Evolutionary conservation across 2,113 vertebrate genomes (phyloP), one percentile per base, ranked within the genome.

Genomic region (Acanthisitta chloris): DNA sequence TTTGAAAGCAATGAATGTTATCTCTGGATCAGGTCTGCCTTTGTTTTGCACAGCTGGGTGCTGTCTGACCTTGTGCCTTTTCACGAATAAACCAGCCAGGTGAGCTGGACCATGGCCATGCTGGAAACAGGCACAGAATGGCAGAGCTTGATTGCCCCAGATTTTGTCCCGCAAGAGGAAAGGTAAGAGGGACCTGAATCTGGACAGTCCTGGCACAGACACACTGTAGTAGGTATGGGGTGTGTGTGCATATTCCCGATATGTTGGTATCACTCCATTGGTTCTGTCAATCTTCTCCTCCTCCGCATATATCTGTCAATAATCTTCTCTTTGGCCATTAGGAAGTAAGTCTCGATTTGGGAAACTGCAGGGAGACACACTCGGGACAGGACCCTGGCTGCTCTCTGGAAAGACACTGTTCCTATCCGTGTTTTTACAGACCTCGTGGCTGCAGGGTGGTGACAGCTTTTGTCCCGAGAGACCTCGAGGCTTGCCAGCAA

Each of bases 171-270:
- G 26, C 12, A 13, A 7, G 1, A 71, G 29, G 29, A 29, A 79
- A 80, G 12, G 38, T 48, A 48, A 72, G 26, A 87, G 42, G 40
- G 7, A 61, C 1, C 33, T 38, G 45, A 58, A 46, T 34, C 45
- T 33, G 54, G 23, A 19, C 19, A 52, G 15, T 12, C 21, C 77
- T 51, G 17, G 3, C 0, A 0, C 38, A 81, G 38, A 33, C 64
- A 62, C 46, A 34, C 1, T 0, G 4, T 9, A 10, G 17, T 19
- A 26, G 17, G 9, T 28, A 23, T 10, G 19, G n/a, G 21, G 36
- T 5, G 5, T 36, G 19, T 5, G 12, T 38, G 15, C 19, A 1
- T 57, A 7, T 61, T 76, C 78, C 33, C 48, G 9, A 31, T 38
- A 29, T 3, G 7, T 61, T 46, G 61, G 8, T 54, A 48, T 91